Evolutionary conservation across 2,113 vertebrate species (phyloP).

Genomic region (Bufo gargarizans): DNA sequence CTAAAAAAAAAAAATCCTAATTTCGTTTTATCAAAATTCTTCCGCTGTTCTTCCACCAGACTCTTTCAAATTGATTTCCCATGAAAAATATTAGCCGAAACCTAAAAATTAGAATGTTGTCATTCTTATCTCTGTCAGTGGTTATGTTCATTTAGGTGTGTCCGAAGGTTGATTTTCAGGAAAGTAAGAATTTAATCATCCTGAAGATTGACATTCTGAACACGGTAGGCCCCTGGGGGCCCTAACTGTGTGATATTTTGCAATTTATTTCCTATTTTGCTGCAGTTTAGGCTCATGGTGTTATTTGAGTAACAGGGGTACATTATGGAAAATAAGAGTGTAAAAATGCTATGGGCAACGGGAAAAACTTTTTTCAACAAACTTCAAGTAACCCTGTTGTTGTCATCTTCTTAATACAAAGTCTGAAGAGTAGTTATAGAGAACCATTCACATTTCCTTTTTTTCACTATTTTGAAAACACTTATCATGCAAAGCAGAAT

Average conservation of each 20-base stretch:
- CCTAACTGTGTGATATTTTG: neutral
- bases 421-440: neutral
- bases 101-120: neutral
- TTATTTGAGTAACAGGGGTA: neutral
- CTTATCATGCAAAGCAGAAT: neutral
- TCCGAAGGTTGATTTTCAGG: neutral
- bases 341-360: neutral
- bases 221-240: neutral
- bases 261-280: constrained; percentile 4
- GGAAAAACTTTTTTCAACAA: neutral
- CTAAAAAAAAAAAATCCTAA: neutral
- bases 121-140: neutral
- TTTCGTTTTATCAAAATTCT: neutral
- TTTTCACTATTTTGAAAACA: neutral
- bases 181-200: neutral
- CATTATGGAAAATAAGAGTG: neutral
- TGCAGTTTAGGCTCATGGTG: neutral
- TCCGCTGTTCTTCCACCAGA: neutral
- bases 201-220: neutral
- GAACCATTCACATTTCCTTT: neutral
- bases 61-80: neutral
- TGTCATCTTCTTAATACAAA: neutral
- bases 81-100: neutral
- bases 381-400: neutral
- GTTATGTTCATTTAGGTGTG: constrained; percentile 7